A percentile compares a stretch with the other conserved stretches of the same genome.
Evolutionary conservation across 2,888 invertebrate genomes (phyloP).

Genomic region (Mythimna pallens): DNA sequence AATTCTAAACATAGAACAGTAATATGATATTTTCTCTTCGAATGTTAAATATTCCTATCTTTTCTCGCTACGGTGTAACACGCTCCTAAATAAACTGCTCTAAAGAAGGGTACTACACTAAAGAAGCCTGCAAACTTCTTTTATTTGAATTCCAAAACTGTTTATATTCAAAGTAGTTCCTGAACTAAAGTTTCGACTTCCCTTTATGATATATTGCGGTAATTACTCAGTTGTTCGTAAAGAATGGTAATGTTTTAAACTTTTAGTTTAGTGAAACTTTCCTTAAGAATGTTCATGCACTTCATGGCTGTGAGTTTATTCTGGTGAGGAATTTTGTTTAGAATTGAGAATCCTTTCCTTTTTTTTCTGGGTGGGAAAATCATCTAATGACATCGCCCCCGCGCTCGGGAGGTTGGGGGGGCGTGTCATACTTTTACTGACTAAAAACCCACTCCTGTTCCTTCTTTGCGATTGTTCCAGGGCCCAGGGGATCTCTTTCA

Average conservation of each 20-base stretch:
- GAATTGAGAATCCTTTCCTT: background rate
- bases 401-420: no score
- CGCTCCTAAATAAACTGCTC: conserved; percentile 39
- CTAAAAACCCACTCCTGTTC: no score
- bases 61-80: conserved; percentile 42
- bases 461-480: no score
- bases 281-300: conserved; percentile 20
- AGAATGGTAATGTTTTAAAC: conserved; percentile 41
- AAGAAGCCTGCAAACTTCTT: conserved; percentile 64
- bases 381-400: no score
- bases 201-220: conserved; percentile 60
- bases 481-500: no score
- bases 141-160: conserved; percentile 70
- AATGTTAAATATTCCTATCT: background rate
- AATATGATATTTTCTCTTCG: background rate
- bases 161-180: conserved; percentile 68
- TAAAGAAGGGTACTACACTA: conserved; percentile 57
- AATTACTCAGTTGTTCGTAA: conserved; percentile 53
- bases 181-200: conserved; percentile 61
- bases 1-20: no score
- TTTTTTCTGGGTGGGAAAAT: no score
- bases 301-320: background rate
- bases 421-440: no score
- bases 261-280: conserved; percentile 25
- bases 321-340: background rate